A percentile compares a stretch with the other conserved stretches of the same genome.
These are phyloP conservation scores for Aphidius gifuensis DNA, from an alignment of 1,140 invertebrate genomes.

Conservation along the genomic window DNA sequence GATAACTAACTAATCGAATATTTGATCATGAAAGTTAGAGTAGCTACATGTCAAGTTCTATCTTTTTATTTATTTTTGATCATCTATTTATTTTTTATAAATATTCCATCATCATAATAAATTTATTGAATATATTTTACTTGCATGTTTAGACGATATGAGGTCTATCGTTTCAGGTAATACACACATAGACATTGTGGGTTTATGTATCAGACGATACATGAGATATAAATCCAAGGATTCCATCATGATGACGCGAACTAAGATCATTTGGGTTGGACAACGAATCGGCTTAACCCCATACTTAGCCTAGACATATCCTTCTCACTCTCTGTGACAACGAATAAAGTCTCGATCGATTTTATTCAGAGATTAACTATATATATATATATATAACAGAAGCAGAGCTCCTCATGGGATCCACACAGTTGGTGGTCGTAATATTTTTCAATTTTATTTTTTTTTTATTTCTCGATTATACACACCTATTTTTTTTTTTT, in stretches of 20 bases:
- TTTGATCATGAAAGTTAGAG: constrained; percentile 12
- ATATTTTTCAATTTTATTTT: constrained; percentile 6
- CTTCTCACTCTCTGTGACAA: constrained; percentile 1
- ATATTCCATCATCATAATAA: too few relatives aligned
- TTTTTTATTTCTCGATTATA: background rate
- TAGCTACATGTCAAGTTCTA: background rate
- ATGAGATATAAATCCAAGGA: constrained; percentile 8
- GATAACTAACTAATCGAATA: constrained; percentile 25
- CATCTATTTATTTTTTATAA: too few relatives aligned
- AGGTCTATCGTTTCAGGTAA: too few relatives aligned
- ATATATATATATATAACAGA: background rate
- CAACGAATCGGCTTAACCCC: too few relatives aligned
- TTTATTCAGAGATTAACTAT: constrained; percentile 22
- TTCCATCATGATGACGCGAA: constrained; percentile 8
- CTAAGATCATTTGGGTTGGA: too few relatives aligned
- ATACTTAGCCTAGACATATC: background rate
- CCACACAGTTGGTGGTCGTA: constrained; percentile 17
- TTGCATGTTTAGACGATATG: too few relatives aligned
- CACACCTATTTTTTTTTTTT: constrained; percentile 3
- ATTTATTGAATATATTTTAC: too few relatives aligned
- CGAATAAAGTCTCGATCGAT: constrained; percentile 9
- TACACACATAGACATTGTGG: background rate
- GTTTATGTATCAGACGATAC: constrained; percentile 1
- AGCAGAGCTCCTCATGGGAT: background rate
- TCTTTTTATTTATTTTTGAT: background rate